Conservation (phyloP, 2,888 invertebrate species). For the Siphlonurus alternatus region DNA sequence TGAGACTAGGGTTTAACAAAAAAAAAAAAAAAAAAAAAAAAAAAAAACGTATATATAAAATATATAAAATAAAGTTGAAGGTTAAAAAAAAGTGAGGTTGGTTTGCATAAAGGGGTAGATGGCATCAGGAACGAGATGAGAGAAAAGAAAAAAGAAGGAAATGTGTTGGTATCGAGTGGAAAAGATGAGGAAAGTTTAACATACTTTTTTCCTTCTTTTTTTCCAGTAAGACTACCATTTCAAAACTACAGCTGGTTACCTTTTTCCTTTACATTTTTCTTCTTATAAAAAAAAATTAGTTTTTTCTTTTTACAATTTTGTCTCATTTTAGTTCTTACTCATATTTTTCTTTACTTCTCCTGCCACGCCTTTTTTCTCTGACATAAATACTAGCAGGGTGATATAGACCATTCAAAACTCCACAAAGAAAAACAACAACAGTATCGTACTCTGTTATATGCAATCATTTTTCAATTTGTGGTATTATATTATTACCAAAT, state of each 20-base stretch:
- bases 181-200: not conserved
- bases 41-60: too few relatives aligned
- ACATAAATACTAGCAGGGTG: too few relatives aligned
- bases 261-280: not conserved
- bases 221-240: not conserved
- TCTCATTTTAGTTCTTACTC: too few relatives aligned
- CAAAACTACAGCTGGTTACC: not conserved
- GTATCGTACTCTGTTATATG: too few relatives aligned
- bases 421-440: too few relatives aligned
- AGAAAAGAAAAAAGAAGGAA: not conserved
- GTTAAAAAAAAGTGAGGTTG: not conserved
- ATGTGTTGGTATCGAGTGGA: not conserved
- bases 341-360: not conserved
- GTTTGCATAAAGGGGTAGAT: not conserved
- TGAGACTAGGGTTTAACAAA: not conserved
- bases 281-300: too few relatives aligned
- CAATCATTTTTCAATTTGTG: too few relatives aligned
- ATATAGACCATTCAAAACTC: too few relatives aligned
- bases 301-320: too few relatives aligned
- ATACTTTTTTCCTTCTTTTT: not conserved
- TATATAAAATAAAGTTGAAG: too few relatives aligned
- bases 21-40: not conserved
- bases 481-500: too few relatives aligned
- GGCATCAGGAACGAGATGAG: not conserved
- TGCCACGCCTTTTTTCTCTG: not conserved